Conservation (phyloP, 2,888 invertebrate genomes). For the Xylota sylvarum region DNA sequence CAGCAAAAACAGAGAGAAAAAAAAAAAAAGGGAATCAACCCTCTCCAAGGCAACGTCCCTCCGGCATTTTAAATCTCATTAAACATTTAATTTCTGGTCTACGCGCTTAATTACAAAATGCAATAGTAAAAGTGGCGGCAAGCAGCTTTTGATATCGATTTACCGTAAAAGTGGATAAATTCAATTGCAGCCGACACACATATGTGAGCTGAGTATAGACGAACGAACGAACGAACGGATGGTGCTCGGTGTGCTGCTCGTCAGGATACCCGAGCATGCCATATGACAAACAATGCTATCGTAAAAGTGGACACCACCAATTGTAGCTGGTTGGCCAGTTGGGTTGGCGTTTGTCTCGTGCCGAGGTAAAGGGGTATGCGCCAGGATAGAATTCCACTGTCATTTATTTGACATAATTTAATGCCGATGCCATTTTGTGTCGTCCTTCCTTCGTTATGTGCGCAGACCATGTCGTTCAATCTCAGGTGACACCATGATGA, state of each 20-base stretch:
- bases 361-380: too few relatives aligned
- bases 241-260: neutral
- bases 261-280: slow-evolving; percentile 49
- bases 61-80: slow-evolving; percentile 76
- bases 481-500: slow-evolving; percentile 77
- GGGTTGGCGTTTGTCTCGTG: too few relatives aligned
- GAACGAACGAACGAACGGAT: neutral
- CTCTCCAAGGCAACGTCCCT: slow-evolving; percentile 62
- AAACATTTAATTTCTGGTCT: slow-evolving; percentile 77
- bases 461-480: slow-evolving; percentile 74
- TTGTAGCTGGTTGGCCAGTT: slow-evolving; percentile 7
- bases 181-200: slow-evolving; percentile 67
- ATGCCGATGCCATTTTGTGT: slow-evolving; percentile 76
- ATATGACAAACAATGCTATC: slow-evolving; percentile 74
- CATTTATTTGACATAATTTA: slow-evolving; percentile 77
- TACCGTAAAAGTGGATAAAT: slow-evolving; percentile 71
- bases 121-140: slow-evolving; percentile 73
- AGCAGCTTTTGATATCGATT: slow-evolving; percentile 73
- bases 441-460: slow-evolving; percentile 75
- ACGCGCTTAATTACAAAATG: slow-evolving; percentile 77
- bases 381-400: slow-evolving; percentile 75
- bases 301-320: slow-evolving; percentile 70
- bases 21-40: neutral
- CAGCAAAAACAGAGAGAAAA: slow-evolving; percentile 22
- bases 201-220: neutral